Conservation (phyloP, 1,140 invertebrate species). For the Periplaneta americana region DNA sequence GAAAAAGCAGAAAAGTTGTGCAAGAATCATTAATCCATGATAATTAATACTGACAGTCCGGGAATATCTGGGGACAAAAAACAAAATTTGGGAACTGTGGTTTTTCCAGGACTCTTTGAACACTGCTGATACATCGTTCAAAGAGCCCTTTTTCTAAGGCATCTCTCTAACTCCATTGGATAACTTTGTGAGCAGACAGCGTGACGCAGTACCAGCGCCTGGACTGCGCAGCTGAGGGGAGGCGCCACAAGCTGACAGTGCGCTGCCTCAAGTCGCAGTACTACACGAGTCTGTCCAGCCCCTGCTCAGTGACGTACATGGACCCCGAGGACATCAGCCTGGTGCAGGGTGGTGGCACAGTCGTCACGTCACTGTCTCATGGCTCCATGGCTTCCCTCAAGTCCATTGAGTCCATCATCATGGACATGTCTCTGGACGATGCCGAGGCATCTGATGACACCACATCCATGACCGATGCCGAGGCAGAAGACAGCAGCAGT, state of each 20-base stretch:
- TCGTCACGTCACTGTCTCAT: background rate
- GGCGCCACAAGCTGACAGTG: background rate
- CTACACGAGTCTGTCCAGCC: background rate
- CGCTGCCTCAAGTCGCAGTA: slow-evolving; percentile 6
- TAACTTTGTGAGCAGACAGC: too few relatives aligned
- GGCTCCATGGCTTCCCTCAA: background rate
- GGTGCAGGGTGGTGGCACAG: background rate
- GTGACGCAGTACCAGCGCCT: too few relatives aligned
- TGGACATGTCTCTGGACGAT: background rate
- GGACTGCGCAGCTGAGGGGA: background rate
- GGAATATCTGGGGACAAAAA: too few relatives aligned
- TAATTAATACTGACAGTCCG: too few relatives aligned
- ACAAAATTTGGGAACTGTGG: too few relatives aligned
- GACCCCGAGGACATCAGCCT: background rate
- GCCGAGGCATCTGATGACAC: background rate
- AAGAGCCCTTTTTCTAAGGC: too few relatives aligned
- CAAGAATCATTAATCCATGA: too few relatives aligned
- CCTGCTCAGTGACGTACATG: background rate
- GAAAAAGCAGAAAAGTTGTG: too few relatives aligned
- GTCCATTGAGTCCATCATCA: background rate
- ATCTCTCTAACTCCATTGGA: too few relatives aligned
- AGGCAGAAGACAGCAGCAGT: slow-evolving; percentile 3
- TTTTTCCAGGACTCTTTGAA: too few relatives aligned
- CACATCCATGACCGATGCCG: background rate
- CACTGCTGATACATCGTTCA: too few relatives aligned